A percentile compares a stretch with the other conserved stretches of the same genome.
Evolutionary conservation across 2,888 invertebrate species (phyloP).

Genomic region (Lasioglossum leucozonium): DNA sequence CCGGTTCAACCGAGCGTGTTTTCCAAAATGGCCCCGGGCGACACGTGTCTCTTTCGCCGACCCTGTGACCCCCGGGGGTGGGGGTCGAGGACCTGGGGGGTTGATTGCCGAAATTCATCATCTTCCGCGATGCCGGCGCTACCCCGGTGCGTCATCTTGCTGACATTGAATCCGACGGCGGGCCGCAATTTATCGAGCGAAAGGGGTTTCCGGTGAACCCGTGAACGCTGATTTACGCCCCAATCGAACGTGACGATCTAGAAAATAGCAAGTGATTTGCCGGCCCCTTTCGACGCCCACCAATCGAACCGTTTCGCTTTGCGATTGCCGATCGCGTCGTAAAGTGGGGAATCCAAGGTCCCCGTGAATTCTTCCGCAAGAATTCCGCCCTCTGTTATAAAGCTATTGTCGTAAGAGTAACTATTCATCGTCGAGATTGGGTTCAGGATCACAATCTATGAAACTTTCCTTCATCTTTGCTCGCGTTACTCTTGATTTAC

Average conservation of each 20-base stretch:
- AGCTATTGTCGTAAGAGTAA: neutral
- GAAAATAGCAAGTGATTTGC: constrained; percentile 50
- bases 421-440: neutral
- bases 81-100: neutral
- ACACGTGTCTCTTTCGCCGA: constrained; percentile 5
- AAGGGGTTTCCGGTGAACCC: constrained; percentile 46
- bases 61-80: neutral
- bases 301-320: constrained; percentile 13
- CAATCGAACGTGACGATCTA: constrained; percentile 60
- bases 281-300: neutral
- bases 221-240: constrained; percentile 57
- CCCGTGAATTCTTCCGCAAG: neutral
- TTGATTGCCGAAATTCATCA: constrained; percentile 64
- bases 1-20: constrained; percentile 7
- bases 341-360: neutral
- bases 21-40: constrained; percentile 21
- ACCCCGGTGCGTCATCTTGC: constrained; percentile 47
- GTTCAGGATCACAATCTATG: neutral
- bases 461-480: too few relatives aligned
- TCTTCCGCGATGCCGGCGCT: constrained; percentile 39
- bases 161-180: constrained; percentile 57
- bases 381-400: neutral
- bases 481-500: too few relatives aligned
- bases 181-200: constrained; percentile 57
- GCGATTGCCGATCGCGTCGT: neutral